Conservation (phyloP, 53 echinoderm and acorn worm species). For the Astropecten irregularis region DNA sequence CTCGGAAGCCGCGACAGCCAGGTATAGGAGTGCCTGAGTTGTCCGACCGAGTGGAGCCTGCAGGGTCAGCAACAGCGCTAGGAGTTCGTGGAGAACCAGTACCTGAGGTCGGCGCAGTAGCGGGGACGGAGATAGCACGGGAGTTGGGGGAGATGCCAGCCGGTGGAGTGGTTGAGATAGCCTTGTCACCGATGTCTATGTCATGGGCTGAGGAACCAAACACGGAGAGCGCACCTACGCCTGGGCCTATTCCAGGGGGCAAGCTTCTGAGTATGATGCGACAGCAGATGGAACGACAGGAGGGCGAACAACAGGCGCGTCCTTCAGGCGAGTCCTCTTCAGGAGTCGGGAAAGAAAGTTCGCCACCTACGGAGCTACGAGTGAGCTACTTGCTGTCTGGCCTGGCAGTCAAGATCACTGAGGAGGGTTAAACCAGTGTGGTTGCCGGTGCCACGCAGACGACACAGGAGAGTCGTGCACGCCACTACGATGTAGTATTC, state of each 20-base stretch:
- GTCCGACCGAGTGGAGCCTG: background rate
- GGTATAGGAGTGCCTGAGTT: too few relatives aligned
- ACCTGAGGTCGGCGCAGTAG: too few relatives aligned
- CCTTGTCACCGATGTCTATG: too few relatives aligned
- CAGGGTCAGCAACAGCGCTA: background rate
- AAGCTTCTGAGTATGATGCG: background rate
- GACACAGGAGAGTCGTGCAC: background rate
- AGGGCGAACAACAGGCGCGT: background rate
- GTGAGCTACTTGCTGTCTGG: background rate
- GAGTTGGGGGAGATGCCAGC: too few relatives aligned
- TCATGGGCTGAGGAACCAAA: background rate
- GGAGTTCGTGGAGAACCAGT: background rate
- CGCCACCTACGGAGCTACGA: background rate
- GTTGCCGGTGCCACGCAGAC: background rate
- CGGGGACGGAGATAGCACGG: too few relatives aligned
- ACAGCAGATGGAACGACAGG: background rate
- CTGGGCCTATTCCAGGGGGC: background rate
- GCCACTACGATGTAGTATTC: conserved; percentile 6
- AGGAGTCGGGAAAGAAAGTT: background rate
- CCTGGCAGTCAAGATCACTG: background rate
- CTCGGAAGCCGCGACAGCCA: too few relatives aligned
- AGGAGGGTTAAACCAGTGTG: background rate
- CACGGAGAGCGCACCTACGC: background rate
- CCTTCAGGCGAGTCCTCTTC: background rate
- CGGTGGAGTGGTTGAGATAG: too few relatives aligned